Base-by-base conservation (phyloP, 2,888 invertebrate species). In the Gari tellinella region DNA sequence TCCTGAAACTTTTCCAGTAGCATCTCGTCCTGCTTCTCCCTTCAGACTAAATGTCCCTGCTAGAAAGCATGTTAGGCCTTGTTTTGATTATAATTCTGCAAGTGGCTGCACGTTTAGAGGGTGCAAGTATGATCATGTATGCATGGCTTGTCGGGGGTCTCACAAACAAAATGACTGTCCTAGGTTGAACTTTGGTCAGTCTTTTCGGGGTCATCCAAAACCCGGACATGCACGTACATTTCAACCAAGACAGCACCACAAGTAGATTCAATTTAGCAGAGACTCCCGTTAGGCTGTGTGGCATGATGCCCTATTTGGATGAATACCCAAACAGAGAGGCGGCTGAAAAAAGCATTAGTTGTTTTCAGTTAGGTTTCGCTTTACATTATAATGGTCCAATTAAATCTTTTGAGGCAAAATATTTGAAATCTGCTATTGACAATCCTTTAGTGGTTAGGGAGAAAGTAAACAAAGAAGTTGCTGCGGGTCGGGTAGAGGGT, bases 391-490 rank as follows among this genome's bases (percentile, higher is more conserved):
- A 26, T 38, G 68, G 68, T 7, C 21, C 46, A 3, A 17, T 43
- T 1, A 19, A 15, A 8, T 45, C 62, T 1, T 2, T 15, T 2
- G 38, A 52, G 2, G 25, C 46, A n/a, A 53, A 56, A 5, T 63
- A 72, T 37, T 49, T 76, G 12, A 61, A 61, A 41, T 75, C 75
- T 38, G 62, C 58, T 14, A 41, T 2, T 1, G 0, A 60, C 4
- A 21, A 45, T 10, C 43, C 52, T 0, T 51, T 62, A 14, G 53
- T 62, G n/a, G 58, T 65, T 4, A 1, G 23, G 23, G 31, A 62
- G 43, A 75, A 70, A 52, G 49, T 74, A 8, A 23, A 48, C 12
- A 64, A 64, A 40, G 75, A 75, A 63, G 25, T 75, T 15, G 7
- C 19, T 17, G 46, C 49, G 14, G 76, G 76, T n/a, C 21, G 76